Evolutionary conservation across 1,140 invertebrate species (phyloP), one percentile per base, ranked within the genome.

Genomic region (Lordiphosa collinella): DNA sequence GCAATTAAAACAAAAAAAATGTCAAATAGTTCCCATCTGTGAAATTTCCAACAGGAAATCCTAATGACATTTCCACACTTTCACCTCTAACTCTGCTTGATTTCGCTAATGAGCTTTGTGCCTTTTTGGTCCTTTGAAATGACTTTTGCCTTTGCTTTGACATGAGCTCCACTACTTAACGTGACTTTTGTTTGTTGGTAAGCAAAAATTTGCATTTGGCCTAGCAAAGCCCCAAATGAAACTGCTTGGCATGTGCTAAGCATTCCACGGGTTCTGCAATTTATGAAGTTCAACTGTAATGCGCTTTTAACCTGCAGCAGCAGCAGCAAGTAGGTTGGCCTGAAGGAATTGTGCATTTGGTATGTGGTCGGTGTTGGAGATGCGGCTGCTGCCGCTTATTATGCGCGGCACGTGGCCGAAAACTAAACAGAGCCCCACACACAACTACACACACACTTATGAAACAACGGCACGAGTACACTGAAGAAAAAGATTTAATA

Each of bases 271-370:
- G 48, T 52, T 7, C 59, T 59, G 74, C 74, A 79, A 79, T 79
- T 79, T 79, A 79, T 79, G 74, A 79, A 79, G 74, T 79, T 79
- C 69, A 74, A 57, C 75, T 68, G 69, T 80, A 80, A 80, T 80
- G 75, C 75, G 75, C 75, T 80, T 80, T 80, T 80, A 80, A 80
- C 75, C 75, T 80, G 75, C 65, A 80, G 75, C 75, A 16, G 32
- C 31, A 12, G 11, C 13, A 16, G 37, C 37, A 16, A 44, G 22
- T 29, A 10, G 41, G 22, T 29, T 44, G 8, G 14, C 31, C 47
- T 36, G 16, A 16, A 49, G 47, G n/a, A 36, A 59, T 61, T 65
- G 60, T 65, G 63, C 62, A 38, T 55, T 67, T 67, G 64, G 65
- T 63, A 53, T 35, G 34, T 43, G 32, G 49, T 25, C 63, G 57